These are phyloP conservation scores for Peromyscus nudipes DNA, from an alignment of 2,797 vertebrate species.

Conservation along the genomic window DNA sequence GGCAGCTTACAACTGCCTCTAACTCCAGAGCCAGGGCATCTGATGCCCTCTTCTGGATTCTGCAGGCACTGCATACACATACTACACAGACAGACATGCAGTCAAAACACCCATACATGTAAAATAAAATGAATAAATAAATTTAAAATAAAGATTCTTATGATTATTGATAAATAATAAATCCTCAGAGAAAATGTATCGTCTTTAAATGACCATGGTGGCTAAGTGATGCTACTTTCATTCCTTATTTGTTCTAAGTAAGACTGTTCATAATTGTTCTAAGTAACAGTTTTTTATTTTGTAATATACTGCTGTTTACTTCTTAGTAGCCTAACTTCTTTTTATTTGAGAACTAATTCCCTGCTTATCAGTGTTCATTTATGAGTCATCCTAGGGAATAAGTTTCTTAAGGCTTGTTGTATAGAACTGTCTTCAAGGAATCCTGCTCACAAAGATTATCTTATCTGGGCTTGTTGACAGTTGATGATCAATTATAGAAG, in stretches of 20 bases:
- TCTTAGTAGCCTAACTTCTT: conserved; percentile 54
- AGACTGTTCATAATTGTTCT: conserved; percentile 48
- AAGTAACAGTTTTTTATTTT: conserved; percentile 51
- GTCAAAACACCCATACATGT: not conserved
- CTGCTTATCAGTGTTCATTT: not conserved
- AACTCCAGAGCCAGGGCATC: not conserved
- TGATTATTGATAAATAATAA: conserved; percentile 43
- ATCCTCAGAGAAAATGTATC: not conserved
- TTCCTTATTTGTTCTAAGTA: conserved; percentile 59
- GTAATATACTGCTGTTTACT: not conserved
- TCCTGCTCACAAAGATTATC: not conserved
- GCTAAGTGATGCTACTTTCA: conserved; percentile 7
- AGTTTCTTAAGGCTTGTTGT: not conserved
- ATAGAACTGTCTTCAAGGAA: not conserved
- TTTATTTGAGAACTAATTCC: conserved; percentile 49
- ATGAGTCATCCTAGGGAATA: not conserved
- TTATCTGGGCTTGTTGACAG: too few species aligned
- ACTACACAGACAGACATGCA: not conserved
- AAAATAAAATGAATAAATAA: not conserved
- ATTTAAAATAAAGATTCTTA: not conserved
- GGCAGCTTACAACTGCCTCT: not conserved
- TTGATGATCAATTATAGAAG: not conserved
- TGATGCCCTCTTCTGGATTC: not conserved
- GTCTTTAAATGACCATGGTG: not conserved
- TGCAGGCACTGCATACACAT: not conserved